Conservation (phyloP, 1,140 invertebrate genomes). For the Subanguina moxae region DNA sequence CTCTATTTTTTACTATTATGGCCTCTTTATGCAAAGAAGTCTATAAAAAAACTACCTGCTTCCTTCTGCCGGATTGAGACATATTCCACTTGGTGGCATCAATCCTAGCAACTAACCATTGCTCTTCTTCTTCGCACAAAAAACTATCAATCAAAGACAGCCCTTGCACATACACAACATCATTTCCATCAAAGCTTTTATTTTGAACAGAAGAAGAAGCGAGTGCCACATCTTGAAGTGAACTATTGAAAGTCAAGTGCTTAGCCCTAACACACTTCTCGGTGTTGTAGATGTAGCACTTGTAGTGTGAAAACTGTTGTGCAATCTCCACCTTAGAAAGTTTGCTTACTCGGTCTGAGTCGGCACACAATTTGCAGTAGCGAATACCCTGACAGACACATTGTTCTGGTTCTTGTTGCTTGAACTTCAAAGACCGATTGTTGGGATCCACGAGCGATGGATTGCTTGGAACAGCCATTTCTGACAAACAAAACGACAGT, state of each 20-base stretch:
- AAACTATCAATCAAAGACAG: slow-evolving; percentile 41
- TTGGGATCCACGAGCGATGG: not conserved
- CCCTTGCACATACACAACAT: not conserved
- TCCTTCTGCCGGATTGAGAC: slow-evolving; percentile 82
- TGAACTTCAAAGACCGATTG: not conserved
- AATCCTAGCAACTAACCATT: slow-evolving; percentile 68
- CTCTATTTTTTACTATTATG: too few species aligned
- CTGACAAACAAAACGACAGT: too few species aligned
- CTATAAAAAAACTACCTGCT: slow-evolving; percentile 22
- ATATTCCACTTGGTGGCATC: slow-evolving; percentile 79
- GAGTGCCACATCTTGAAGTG: not conserved
- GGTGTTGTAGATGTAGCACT: slow-evolving; percentile 25
- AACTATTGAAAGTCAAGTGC: not conserved
- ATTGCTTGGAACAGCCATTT: not conserved
- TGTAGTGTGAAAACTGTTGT: slow-evolving; percentile 25
- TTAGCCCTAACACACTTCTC: not conserved
- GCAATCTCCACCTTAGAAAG: slow-evolving; percentile 23
- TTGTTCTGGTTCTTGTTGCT: not conserved
- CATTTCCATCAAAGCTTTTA: not conserved
- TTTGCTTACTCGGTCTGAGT: slow-evolving; percentile 37
- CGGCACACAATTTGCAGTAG: slow-evolving; percentile 37
- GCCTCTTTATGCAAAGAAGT: too few species aligned
- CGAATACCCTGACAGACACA: slow-evolving; percentile 50
- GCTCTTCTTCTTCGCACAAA: slow-evolving; percentile 66
- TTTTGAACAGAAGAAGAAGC: not conserved